A percentile compares a stretch with the other conserved stretches of the same genome.
phyloP scores from a whole-genome alignment of 2,888 invertebrate genomes.

The Oeneis ivallda region DNA sequence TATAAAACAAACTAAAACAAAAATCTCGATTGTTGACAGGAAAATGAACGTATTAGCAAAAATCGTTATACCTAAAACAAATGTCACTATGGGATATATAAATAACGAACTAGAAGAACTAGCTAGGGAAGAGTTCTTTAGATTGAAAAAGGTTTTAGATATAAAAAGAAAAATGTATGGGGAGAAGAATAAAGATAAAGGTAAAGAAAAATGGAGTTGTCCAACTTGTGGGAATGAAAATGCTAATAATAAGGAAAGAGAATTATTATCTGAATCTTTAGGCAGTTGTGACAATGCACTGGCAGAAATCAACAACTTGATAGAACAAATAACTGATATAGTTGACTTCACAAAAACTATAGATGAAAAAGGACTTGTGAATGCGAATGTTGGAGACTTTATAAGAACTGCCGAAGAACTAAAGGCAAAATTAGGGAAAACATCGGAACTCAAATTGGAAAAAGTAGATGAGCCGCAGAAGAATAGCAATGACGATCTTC shows the following conservation, averaged over 20 bases:
- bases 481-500: background rate
- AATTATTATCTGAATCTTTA: conserved; percentile 19
- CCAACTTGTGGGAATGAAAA: conserved; percentile 22
- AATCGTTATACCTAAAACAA: conserved; percentile 50
- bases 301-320: conserved; percentile 43
- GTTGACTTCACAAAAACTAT: conserved; percentile 44
- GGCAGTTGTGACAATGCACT: conserved; percentile 20
- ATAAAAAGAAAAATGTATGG: conserved; percentile 42
- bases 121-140: conserved; percentile 51
- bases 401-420: conserved; percentile 44
- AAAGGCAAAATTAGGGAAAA: conserved; percentile 40
- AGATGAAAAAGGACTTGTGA: conserved; percentile 39
- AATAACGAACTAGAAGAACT: conserved; percentile 48
- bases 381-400: conserved; percentile 44
- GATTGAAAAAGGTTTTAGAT: conserved; percentile 49
- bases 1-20: conserved; percentile 10
- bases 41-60: conserved; percentile 50
- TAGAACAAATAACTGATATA: conserved; percentile 44
- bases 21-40: conserved; percentile 47
- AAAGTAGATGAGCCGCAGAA: background rate
- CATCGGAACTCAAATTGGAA: conserved; percentile 13
- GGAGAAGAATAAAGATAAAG: conserved; percentile 29
- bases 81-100: conserved; percentile 48
- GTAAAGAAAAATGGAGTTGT: conserved; percentile 14
- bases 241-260: too few species aligned